Conservation (phyloP, 2,888 invertebrate species). For the Argyresthia albistria region DNA sequence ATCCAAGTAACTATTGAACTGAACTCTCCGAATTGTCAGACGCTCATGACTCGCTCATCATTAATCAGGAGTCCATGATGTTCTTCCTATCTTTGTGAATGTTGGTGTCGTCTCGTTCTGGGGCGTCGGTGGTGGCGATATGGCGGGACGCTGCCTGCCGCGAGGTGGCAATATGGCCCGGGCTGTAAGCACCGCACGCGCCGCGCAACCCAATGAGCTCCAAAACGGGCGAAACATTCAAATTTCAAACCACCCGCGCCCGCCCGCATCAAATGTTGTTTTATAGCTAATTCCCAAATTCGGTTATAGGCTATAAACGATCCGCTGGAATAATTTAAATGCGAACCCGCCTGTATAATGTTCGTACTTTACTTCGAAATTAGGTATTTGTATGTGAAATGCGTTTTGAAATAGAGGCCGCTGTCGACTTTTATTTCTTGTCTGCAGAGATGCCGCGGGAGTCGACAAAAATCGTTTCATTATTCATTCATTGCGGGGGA, state of each 20-base stretch:
- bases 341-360: constrained; percentile 69
- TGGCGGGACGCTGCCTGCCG: constrained; percentile 12
- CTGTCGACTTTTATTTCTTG: constrained; percentile 55
- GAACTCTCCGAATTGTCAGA: too few relatives aligned
- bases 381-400: constrained; percentile 73
- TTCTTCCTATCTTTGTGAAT: too few relatives aligned
- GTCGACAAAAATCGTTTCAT: constrained; percentile 10
- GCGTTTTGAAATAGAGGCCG: constrained; percentile 66
- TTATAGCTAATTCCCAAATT: constrained; percentile 74
- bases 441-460: constrained; percentile 20
- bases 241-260: constrained; percentile 68
- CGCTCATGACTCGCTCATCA: too few relatives aligned
- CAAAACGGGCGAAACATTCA: constrained; percentile 64
- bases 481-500: constrained; percentile 17
- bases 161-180: constrained; percentile 25
- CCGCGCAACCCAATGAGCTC: constrained; percentile 60
- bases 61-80: too few relatives aligned
- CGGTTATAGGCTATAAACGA: constrained; percentile 73
- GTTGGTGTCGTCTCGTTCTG: background rate
- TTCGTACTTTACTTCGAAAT: constrained; percentile 67
- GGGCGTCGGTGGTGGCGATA: background rate
- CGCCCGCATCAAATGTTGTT: constrained; percentile 72
- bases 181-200: constrained; percentile 54
- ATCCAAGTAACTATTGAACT: too few relatives aligned
- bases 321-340: constrained; percentile 72